Evolutionary conservation across 2,888 invertebrate genomes (phyloP), one percentile per base, ranked within the genome.

Genomic region (Salpingus planirostris): DNA sequence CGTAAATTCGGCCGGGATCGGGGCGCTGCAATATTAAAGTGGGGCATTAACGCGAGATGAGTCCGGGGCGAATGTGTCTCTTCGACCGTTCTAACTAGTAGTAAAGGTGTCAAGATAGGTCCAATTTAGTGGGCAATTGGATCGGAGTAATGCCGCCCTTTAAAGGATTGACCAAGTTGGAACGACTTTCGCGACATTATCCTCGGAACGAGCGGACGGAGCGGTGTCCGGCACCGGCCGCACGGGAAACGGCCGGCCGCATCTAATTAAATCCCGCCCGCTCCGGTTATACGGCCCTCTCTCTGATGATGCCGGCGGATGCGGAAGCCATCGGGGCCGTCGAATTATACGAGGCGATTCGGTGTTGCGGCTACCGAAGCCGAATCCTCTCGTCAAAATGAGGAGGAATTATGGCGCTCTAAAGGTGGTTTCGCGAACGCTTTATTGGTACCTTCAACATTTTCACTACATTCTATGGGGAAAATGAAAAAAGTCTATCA

Each of bases 91-190:
- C 54, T 57, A 55, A 52, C 54, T 54, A 50, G 60, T 57, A 60
- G 58, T 59, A 61, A 61, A 62, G 61, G 64, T 64, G 64, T 62
- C 64, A 62, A 64, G 64, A 64, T 64, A 64, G 62, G 56, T 55
- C 56, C 60, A 62, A 64, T 64, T 64, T 64, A 64, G 57, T 57
- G 61, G 59, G 59, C 64, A 60, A 62, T 64, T 60, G 61, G 59
- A 60, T 55, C 59, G 59, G 59, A 61, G 60, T 62, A 62, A 64
- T 61, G 61, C 55, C n/a, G 57, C 56, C 59, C 60, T 59, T 58
- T 58, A 63, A 61, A 63, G 61, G 63, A 61, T 60, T 57, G 62
- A 55, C 60, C 57, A 56, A 60, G 59, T 58, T 56, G 55, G 54
- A 57, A 59, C 58, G 60, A 59, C 55, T 56, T 52, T 54, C 52